Evolutionary conservation across 2,888 invertebrate genomes (phyloP).

Genomic region (Melieria crassipennis): DNA sequence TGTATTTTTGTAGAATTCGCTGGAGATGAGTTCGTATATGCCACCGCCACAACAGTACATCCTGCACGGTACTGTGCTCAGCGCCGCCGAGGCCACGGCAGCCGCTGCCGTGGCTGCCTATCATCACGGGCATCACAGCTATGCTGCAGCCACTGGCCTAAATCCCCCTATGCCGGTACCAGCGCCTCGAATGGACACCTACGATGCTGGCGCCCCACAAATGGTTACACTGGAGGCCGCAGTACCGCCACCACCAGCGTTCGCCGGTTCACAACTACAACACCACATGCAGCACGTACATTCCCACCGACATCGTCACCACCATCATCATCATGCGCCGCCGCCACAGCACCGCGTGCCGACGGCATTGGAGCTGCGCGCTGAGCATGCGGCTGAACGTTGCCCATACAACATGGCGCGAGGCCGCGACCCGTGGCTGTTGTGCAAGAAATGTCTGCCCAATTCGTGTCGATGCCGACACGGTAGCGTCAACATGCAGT

Average conservation of each 20-base stretch:
- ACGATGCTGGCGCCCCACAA: constrained; percentile 7
- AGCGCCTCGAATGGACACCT: constrained; percentile 3
- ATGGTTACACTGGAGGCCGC: neutral
- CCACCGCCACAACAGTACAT: too few relatives aligned
- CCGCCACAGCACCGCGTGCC: constrained; percentile 33
- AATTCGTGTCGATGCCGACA: constrained; percentile 42
- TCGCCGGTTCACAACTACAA: constrained; percentile 20
- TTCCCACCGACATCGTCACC: constrained; percentile 41
- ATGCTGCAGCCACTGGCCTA: constrained; percentile 7
- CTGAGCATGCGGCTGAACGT: constrained; percentile 30
- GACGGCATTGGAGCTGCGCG: constrained; percentile 36
- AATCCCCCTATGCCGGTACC: constrained; percentile 3
- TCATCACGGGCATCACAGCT: constrained; percentile 12
- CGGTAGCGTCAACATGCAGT: neutral
- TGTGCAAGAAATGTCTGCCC: constrained; percentile 44
- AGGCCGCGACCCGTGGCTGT: constrained; percentile 41
- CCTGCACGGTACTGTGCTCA: too few relatives aligned
- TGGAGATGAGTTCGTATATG: too few relatives aligned
- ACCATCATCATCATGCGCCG: constrained; percentile 39
- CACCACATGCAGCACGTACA: constrained; percentile 39
- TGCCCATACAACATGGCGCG: constrained; percentile 38
- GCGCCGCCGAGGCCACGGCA: constrained; percentile 4
- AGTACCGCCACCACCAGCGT: constrained; percentile 1
- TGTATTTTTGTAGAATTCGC: too few relatives aligned
- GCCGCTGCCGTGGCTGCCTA: constrained; percentile 7